Conservation (phyloP, 1,140 invertebrate species). For the Augochlora pura region DNA sequence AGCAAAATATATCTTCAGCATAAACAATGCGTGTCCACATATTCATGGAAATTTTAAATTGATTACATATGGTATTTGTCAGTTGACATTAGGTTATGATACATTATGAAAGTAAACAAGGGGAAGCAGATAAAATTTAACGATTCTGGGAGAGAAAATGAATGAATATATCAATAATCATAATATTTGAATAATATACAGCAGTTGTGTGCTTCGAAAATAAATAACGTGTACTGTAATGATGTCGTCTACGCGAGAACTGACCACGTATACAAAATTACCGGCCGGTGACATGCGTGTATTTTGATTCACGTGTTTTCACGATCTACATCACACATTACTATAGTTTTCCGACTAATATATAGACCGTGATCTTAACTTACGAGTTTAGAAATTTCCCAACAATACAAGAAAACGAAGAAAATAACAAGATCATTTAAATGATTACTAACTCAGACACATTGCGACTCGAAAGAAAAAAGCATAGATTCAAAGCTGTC, state of each 20-base stretch:
- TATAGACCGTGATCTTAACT: slow-evolving; percentile 18
- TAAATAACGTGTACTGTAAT: background rate
- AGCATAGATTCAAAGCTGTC: slow-evolving; percentile 21
- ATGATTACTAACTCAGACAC: slow-evolving; percentile 51
- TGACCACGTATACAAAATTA: slow-evolving; percentile 66
- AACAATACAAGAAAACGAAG: slow-evolving; percentile 47
- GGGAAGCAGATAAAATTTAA: background rate
- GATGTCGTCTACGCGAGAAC: background rate
- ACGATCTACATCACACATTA: slow-evolving; percentile 29
- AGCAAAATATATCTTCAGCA: background rate
- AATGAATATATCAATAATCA: background rate
- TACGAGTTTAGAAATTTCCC: slow-evolving; percentile 42
- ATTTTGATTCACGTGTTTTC: slow-evolving; percentile 39
- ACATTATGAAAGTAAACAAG: background rate
- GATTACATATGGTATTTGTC: slow-evolving; percentile 16
- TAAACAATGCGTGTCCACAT: background rate
- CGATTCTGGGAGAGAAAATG: background rate
- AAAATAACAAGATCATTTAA: slow-evolving; percentile 58
- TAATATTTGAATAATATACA: background rate
- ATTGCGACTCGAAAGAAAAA: slow-evolving; percentile 41
- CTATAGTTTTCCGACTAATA: slow-evolving; percentile 1
- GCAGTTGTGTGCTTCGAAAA: background rate
- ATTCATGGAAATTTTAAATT: background rate
- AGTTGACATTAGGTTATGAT: slow-evolving; percentile 17
- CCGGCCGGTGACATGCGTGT: slow-evolving; percentile 59